A percentile compares a stretch with the other conserved stretches of the same genome.
Conservation (phyloP, 2,888 invertebrate species). For the Cosmia trapezina region DNA sequence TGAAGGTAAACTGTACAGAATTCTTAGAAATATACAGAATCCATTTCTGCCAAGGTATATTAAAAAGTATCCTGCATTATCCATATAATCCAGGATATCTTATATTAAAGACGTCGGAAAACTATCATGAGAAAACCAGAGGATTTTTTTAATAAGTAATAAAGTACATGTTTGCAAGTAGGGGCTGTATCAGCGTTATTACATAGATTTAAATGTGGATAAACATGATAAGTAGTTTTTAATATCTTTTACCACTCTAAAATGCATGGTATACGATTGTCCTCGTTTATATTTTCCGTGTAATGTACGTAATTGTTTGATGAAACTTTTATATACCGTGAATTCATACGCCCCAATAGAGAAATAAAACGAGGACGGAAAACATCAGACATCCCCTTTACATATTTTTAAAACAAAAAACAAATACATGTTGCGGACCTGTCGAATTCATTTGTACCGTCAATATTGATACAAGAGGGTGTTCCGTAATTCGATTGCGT, state of each 20-base stretch:
- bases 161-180: background rate
- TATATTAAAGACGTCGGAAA: background rate
- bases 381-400: conserved; percentile 21
- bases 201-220: background rate
- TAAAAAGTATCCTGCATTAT: conserved; percentile 15
- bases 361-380: conserved; percentile 13
- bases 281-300: background rate
- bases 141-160: background rate
- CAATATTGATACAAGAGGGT: conserved; percentile 66
- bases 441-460: conserved; percentile 69
- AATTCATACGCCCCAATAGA: conserved; percentile 15
- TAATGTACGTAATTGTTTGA: background rate
- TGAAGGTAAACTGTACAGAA: background rate
- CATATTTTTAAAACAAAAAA: conserved; percentile 32
- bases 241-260: no score
- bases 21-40: background rate
- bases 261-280: background rate
- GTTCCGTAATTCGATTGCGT: conserved; percentile 54
- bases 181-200: background rate
- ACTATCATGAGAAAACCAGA: background rate
- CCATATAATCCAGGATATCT: no score
- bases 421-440: conserved; percentile 23
- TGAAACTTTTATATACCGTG: background rate
- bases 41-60: background rate
- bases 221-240: background rate